Base-by-base conservation (phyloP, 2,113 vertebrate species). In the Channa argus region DNA sequence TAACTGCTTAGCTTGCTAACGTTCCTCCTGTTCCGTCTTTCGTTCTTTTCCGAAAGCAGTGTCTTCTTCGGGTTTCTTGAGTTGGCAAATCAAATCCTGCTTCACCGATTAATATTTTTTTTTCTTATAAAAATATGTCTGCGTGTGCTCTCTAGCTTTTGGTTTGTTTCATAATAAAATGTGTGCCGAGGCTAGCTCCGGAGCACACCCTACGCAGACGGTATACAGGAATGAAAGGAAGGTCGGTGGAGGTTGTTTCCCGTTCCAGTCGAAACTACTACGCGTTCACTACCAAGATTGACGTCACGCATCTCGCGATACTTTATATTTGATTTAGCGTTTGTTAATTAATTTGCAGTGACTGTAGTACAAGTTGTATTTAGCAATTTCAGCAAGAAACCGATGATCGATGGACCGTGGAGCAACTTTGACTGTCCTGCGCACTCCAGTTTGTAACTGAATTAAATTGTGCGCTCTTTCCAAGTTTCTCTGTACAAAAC, bases 171-270 rank as follows among this genome's bases (percentile, higher is more conserved):
- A 93, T 95, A 95, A 95, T 94, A 95, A 93, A 94, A 95, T 90
- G 95, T 95, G 95, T 95, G 94, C 95, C 92, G 94, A 94, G 94
- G 90, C 93, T 89, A 94, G 93, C 94, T 95, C 93, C 89, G 92
- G 91, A 94, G 93, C 95, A 95, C 94, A 95, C 94, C 91, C 93
- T 89, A 86, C 91, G 92, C 92, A 93, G 91, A 92, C 89, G 64
- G 87, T 85, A 89, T 87, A 90, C 91, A 53, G 83, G 90, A 91
- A 84, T 87, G 89, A 89, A 92, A 92, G 88, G 90, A 89, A 83
- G 87, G 83, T 87, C 87, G 83, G 74, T 8, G 52, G 84, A 89
- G 88, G 83, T 80, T 87, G 86, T 82, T 85, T 84, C 84, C 74
- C 61, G 51, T 80, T 71, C 72, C 63, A 83, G 67, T 87, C 82